phyloP scores from a whole-genome alignment of 2,797 vertebrate species.

The Melanotaenia trifasciata region DNA sequence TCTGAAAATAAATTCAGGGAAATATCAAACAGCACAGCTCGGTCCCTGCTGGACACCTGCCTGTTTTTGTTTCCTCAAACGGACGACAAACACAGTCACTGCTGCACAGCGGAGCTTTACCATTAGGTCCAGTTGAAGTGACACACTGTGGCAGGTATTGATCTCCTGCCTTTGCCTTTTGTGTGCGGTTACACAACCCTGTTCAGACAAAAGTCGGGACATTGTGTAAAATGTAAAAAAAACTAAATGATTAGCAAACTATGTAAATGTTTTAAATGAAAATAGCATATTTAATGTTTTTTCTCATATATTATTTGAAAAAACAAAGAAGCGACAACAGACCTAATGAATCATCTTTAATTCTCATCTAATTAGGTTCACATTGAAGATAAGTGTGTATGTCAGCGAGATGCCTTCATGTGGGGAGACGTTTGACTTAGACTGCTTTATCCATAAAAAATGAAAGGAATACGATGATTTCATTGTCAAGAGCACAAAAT shows the following conservation, averaged over 20 bases:
- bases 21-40: slow-evolving; percentile 20
- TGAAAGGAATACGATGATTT: background rate
- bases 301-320: background rate
- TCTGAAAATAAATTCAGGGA: slow-evolving; percentile 25
- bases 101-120: slow-evolving; percentile 15
- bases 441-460: background rate
- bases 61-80: slow-evolving; percentile 21
- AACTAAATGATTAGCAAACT: background rate
- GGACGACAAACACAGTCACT: background rate
- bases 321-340: background rate
- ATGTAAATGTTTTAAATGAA: background rate
- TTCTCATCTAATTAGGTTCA: background rate
- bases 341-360: background rate
- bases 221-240: background rate
- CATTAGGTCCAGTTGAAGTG: slow-evolving; percentile 36
- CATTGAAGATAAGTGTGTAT: background rate
- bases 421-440: background rate
- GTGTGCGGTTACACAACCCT: slow-evolving; percentile 7
- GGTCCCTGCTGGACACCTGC: slow-evolving; percentile 10
- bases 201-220: background rate
- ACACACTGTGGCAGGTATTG: slow-evolving; percentile 42
- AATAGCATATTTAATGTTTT: background rate
- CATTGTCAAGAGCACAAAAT: background rate
- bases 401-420: background rate
- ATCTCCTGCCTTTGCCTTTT: slow-evolving; percentile 32